Evolutionary conservation across 2,113 vertebrate species (phyloP).

Genomic region (Pelecanoides urinatrix): DNA sequence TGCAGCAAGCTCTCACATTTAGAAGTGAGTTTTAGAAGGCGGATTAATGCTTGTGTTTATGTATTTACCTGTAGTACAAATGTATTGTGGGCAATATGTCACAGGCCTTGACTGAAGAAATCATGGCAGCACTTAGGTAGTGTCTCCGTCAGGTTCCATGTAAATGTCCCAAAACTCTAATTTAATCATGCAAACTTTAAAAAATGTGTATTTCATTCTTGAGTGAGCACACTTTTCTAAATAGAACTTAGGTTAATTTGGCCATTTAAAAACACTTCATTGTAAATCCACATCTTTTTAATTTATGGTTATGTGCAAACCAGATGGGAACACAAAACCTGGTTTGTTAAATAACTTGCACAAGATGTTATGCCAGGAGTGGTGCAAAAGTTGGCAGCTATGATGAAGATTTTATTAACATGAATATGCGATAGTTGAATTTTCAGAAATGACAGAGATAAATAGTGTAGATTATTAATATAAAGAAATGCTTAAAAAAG

Average conservation of each 20-base stretch:
- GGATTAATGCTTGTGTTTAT: neutral
- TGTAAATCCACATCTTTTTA: neutral
- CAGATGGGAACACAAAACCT: neutral
- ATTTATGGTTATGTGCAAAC: neutral
- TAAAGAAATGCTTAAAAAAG: neutral
- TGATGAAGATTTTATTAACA: neutral
- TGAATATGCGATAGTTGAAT: neutral
- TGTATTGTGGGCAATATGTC: neutral
- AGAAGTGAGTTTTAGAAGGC: neutral
- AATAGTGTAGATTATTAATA: neutral
- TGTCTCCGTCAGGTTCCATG: neutral
- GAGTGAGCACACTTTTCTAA: neutral
- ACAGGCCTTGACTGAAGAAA: neutral
- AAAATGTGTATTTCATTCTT: neutral
- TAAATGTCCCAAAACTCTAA: neutral
- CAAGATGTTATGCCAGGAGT: neutral
- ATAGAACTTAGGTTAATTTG: neutral
- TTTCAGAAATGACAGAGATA: neutral
- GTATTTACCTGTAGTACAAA: neutral
- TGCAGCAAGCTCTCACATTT: neutral
- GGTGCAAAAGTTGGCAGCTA: neutral
- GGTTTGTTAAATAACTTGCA: conserved; percentile 16
- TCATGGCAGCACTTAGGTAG: fast-evolving
- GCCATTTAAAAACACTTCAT: neutral
- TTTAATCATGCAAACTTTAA: neutral